A percentile compares a stretch with the other conserved stretches of the same genome.
Conservation (phyloP, 2,797 vertebrate genomes). For the Galagoides demidoff region DNA sequence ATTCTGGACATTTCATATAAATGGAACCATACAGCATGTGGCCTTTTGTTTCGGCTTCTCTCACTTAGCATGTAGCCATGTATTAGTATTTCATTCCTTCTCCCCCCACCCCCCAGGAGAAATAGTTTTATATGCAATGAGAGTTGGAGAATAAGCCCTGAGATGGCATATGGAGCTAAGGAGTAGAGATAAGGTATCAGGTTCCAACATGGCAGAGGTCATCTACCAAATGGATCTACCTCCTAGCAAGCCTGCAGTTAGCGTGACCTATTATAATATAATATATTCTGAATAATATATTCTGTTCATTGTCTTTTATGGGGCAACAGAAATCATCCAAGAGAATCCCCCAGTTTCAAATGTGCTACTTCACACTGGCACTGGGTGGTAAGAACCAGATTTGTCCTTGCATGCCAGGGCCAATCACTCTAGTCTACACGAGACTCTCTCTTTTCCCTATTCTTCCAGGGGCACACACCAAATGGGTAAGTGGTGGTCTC, state of each 20-base stretch:
- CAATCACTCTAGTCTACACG: background rate
- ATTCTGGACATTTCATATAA: background rate
- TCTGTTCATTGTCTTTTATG: background rate
- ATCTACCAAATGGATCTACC: background rate
- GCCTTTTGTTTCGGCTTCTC: background rate
- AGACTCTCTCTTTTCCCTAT: background rate
- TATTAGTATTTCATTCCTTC: background rate
- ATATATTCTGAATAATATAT: background rate
- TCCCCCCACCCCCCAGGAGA: background rate
- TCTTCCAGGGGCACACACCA: background rate
- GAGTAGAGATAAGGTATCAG: background rate
- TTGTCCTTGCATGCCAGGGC: background rate
- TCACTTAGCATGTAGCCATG: background rate
- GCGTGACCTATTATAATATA: no score
- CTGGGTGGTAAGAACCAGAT: background rate
- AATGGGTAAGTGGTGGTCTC: background rate
- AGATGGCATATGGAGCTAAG: background rate
- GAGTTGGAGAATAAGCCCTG: background rate
- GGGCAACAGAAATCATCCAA: background rate
- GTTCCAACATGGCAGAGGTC: background rate
- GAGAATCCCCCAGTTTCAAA: background rate
- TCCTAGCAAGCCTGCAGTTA: background rate
- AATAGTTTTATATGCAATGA: background rate
- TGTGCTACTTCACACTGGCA: background rate
- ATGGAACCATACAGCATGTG: no score